Evolutionary conservation across 2,113 vertebrate species (phyloP).

Genomic region (Damaliscus lunatus): DNA sequence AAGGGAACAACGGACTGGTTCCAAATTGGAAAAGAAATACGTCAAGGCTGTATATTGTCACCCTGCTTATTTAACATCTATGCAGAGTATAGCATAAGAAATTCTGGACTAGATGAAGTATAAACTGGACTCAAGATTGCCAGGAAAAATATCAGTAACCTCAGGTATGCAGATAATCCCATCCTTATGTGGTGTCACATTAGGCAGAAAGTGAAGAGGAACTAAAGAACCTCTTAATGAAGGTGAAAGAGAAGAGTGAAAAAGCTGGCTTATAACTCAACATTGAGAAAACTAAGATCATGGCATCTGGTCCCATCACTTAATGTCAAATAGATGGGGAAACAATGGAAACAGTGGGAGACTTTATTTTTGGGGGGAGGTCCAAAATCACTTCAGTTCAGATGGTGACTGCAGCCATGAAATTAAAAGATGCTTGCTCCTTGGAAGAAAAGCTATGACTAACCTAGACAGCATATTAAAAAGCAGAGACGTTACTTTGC

Average conservation of each 20-base stretch:
- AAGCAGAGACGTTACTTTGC: neutral
- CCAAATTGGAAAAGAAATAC: neutral
- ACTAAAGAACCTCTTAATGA: neutral
- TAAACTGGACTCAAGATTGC: neutral
- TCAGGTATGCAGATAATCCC: neutral
- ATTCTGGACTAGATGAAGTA: neutral
- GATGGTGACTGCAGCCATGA: neutral
- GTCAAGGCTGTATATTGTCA: neutral
- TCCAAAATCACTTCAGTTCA: neutral
- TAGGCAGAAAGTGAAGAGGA: neutral
- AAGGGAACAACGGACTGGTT: neutral
- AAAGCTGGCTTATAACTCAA: neutral
- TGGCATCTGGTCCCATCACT: neutral
- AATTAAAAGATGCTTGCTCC: neutral
- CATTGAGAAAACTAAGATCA: neutral
- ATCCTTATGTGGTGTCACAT: neutral
- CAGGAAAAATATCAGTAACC: neutral
- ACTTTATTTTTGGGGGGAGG: neutral
- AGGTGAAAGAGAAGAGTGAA: neutral
- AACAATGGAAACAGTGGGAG: neutral
- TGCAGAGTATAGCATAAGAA: neutral
- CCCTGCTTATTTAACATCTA: neutral
- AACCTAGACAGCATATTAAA: neutral
- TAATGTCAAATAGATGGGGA: neutral
- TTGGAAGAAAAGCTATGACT: neutral